Evolutionary conservation across 2,113 vertebrate genomes (phyloP), one percentile per base, ranked within the genome.

Genomic region (Hemicordylus capensis): DNA sequence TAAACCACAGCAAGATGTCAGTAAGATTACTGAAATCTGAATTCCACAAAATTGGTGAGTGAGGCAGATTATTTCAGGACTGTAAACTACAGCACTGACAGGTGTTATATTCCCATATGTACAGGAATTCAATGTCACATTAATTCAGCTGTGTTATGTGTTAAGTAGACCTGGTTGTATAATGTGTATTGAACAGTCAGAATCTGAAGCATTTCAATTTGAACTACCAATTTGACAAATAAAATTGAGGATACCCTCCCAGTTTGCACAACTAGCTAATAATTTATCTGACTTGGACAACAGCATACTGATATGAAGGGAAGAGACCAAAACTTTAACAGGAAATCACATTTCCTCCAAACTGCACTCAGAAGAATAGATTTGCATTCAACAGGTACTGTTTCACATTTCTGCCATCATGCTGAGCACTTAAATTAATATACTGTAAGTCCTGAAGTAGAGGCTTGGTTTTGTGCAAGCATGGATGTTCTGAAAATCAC

Each of bases 1-100:
- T 24, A 87, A 87, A 74, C 75, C 81, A 79, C 76, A 83, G 76
- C 86, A n/a, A 90, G 15, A 63, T 46, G 58, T 83, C 88, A 86
- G 15, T n/a, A 89, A 80, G 46, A n/a, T 87, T 39, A 87, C 19
- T 51, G 54, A 63, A 76, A 76, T 86, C 37, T 75, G 80, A 91
- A 88, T 73, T 85, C 42, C 56, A 78, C 37, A 72, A 85, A 84
- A 86, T 64, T 83, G 10, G 4, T 79, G 84, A 37, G 2, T 31
- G 12, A 61, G 80, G 51, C n/a, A 86, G 63, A 88, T 84, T 80
- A 88, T 84, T 87, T 89, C 61, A 37, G 56, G 37, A 24, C 76
- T 89, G 4, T 24, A 81, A 81, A 11, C 20, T 88, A 83, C 22
- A 34, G 66, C 77, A 58, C 24, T 59, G 84, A 74, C 67, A 75